These are phyloP conservation scores for Aphelinus atriplicis DNA, from an alignment of 1,140 invertebrate genomes.

Conservation along the genomic window DNA sequence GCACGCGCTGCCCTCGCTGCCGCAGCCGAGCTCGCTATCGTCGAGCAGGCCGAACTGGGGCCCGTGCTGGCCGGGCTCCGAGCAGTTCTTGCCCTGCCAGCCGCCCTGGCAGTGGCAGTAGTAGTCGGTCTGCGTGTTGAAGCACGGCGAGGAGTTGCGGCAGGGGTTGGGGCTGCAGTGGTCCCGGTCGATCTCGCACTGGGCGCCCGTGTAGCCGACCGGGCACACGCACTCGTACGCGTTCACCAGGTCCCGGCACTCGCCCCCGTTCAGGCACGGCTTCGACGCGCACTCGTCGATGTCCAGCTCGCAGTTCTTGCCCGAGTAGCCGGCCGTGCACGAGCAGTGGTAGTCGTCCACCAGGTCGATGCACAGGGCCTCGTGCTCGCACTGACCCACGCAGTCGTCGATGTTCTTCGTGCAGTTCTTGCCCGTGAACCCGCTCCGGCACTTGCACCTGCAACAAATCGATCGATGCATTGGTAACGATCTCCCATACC, in stretches of 20 bases:
- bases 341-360: slow-evolving; percentile 86
- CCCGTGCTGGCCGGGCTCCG: slow-evolving; percentile 72
- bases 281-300: slow-evolving; percentile 78
- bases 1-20: slow-evolving; percentile 69
- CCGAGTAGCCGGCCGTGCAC: slow-evolving; percentile 83
- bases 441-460: slow-evolving; percentile 80
- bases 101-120: slow-evolving; percentile 88
- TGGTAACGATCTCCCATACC: too few species aligned
- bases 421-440: slow-evolving; percentile 90
- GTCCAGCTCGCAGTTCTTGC: slow-evolving; percentile 76
- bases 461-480: slow-evolving; percentile 57
- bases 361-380: slow-evolving; percentile 85
- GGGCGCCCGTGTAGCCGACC: slow-evolving; percentile 80
- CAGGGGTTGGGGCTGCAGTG: slow-evolving; percentile 86
- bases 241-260: slow-evolving; percentile 84
- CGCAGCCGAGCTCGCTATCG: slow-evolving; percentile 59
- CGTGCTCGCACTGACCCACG: slow-evolving; percentile 86
- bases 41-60: slow-evolving; percentile 67
- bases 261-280: slow-evolving; percentile 86
- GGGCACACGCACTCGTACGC: slow-evolving; percentile 85
- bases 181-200: slow-evolving; percentile 86
- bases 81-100: slow-evolving; percentile 92
- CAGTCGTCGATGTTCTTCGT: slow-evolving; percentile 91
- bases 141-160: slow-evolving; percentile 80
- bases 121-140: slow-evolving; percentile 87